Base-by-base conservation (phyloP, 2,113 vertebrate species). In the Rhinoderma darwinii region DNA sequence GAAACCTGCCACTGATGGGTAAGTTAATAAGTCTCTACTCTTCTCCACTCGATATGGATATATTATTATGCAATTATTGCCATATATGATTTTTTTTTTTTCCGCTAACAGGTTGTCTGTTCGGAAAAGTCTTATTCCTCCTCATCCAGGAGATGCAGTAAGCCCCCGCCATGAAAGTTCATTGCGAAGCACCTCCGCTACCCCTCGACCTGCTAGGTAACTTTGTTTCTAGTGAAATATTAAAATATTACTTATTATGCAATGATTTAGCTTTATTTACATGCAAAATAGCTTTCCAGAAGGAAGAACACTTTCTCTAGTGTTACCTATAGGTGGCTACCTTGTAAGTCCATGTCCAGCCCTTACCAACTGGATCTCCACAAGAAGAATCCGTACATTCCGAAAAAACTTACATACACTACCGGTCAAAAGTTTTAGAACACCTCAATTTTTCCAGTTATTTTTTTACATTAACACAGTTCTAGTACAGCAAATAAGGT, bases 1-100 rank as follows among this genome's bases (percentile, higher is more conserved):
- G 93, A 99, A 99, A 51, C 97, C 98, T 3, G 89, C 97, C 86
- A 96, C 94, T 0, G 98, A 99, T 82, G 94, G 97, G 98, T 99
- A 89, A 73, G 78, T 79, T 70, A 20, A 5, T 39, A 11, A 22
- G 9, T 5, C 3, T 50, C 4, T 12, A 35, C 12, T 2, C 0
- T 20, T 11, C 5, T 51, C 20, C 22, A 41, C 15, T 10, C 0
- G 1, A n/a, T 61, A 70, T 5, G 32, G 32, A 9, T 5, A 8
- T 37, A 35, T 35, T 41, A 12, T 72, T 0, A 72, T 20, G 37
- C 20, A 41, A 0, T 41, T 79, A 8, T 79, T 54, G 27, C 50
- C 2, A 35, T 22, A 44, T 51, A 47, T 78, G 18, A 1, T n/a
- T 50, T 84, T 82, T 83, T 44, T 72, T 35, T 70, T 68, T 50